Conservation (phyloP, 2,888 invertebrate genomes). For the Cacoxenus indagator region DNA sequence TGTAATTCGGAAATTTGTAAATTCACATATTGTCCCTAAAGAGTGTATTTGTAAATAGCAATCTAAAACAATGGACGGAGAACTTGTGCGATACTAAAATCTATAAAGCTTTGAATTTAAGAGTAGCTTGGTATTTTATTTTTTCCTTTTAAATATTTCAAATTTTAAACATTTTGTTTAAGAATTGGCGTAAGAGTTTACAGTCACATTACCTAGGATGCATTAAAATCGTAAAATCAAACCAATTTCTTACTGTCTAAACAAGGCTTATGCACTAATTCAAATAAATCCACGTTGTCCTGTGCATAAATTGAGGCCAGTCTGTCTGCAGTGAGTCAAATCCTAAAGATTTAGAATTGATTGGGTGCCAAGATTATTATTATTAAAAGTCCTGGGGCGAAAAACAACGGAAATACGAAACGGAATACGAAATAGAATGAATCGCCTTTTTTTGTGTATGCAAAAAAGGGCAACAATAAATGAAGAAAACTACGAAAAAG, state of each 20-base stretch:
- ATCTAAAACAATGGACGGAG: too few relatives aligned
- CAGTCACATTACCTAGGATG: too few relatives aligned
- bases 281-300: neutral
- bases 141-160: too few relatives aligned
- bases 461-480: neutral
- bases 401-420: neutral
- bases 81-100: too few relatives aligned
- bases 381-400: neutral
- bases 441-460: neutral
- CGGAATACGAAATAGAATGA: neutral
- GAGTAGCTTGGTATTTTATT: too few relatives aligned
- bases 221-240: neutral
- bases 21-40: too few relatives aligned
- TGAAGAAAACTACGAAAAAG: neutral
- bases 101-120: too few relatives aligned
- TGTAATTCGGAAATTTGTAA: too few relatives aligned
- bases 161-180: too few relatives aligned
- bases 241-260: neutral
- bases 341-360: neutral
- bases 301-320: neutral
- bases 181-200: too few relatives aligned
- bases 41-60: too few relatives aligned
- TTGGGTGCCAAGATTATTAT: neutral
- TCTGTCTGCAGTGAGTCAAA: neutral
- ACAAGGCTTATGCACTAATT: neutral